Percentiles rank a stretch among this genome's conserved stretches.
These are phyloP conservation scores for Scomberomorus guttatus DNA, from an alignment of 2,797 vertebrate genomes.

Conservation along the genomic window DNA sequence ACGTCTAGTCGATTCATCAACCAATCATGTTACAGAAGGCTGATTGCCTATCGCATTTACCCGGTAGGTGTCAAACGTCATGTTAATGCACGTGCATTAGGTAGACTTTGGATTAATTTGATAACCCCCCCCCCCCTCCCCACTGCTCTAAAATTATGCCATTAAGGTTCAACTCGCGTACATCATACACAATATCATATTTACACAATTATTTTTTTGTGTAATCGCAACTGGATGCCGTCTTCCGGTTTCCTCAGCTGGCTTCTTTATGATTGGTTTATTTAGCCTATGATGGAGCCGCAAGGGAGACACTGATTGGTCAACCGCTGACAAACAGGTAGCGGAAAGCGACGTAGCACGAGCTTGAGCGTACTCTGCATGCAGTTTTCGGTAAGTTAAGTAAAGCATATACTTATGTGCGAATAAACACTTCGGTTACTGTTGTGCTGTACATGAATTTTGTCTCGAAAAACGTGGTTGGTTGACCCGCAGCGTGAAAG, in stretches of 20 bases:
- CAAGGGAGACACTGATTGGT: constrained; percentile 63
- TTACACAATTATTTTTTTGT: neutral
- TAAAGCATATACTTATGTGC: fast-evolving
- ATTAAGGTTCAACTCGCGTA: too few relatives aligned
- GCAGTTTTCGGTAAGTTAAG: constrained; percentile 25
- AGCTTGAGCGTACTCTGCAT: neutral
- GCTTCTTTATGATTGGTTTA: constrained; percentile 52
- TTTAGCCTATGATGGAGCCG: neutral
- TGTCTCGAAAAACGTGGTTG: neutral
- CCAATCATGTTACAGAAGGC: neutral
- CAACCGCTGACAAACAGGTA: constrained; percentile 43
- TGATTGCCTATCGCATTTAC: neutral
- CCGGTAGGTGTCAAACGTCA: neutral
- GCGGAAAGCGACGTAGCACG: neutral
- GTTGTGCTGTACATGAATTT: neutral
- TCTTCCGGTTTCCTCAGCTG: constrained; percentile 23
- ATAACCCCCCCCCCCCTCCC: too few relatives aligned
- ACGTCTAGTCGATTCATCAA: too few relatives aligned
- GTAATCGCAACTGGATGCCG: neutral
- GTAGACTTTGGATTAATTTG: neutral
- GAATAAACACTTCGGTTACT: neutral
- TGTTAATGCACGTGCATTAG: neutral
- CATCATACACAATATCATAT: too few relatives aligned
- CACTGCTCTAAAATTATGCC: fast-evolving
- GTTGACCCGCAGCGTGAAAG: neutral